Conservation (phyloP, 1,140 invertebrate species). For the Aphaenogaster ashmeadi region DNA sequence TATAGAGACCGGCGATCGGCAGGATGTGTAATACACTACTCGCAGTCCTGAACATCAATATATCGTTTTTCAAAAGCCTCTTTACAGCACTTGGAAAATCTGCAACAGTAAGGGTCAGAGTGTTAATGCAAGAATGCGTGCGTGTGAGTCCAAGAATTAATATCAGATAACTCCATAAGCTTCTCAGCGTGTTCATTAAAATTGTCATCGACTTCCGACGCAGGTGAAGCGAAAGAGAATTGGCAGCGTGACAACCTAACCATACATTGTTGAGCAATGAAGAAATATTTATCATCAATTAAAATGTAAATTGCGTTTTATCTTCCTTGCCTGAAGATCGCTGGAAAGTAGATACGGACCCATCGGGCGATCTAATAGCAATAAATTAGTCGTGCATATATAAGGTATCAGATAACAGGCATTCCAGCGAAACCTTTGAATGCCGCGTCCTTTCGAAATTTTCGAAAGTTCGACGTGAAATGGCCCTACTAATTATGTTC, state of each 20-base stretch:
- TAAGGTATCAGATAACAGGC: neutral
- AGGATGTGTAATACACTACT: conserved; percentile 96
- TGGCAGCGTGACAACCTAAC: neutral
- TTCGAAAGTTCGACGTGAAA: neutral
- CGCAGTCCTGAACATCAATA: conserved; percentile 95
- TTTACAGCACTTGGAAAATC: conserved; percentile 96
- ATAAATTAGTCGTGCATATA: neutral
- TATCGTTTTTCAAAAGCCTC: conserved; percentile 95
- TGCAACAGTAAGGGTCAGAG: conserved; percentile 80
- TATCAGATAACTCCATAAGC: neutral
- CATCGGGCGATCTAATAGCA: neutral
- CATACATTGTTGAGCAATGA: neutral
- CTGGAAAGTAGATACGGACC: neutral
- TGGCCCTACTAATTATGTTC: neutral
- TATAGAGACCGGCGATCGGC: conserved; percentile 96
- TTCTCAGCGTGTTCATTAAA: neutral
- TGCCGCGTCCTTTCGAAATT: neutral
- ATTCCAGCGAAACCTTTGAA: neutral
- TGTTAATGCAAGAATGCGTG: neutral
- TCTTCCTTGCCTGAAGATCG: neutral
- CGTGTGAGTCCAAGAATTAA: neutral
- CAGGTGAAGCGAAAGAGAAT: neutral
- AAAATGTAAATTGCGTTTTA: neutral
- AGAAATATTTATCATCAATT: neutral
- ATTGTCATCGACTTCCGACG: neutral